These are phyloP conservation scores for Synergus laeviventris DNA, from an alignment of 2,888 invertebrate genomes.

Conservation along the genomic window DNA sequence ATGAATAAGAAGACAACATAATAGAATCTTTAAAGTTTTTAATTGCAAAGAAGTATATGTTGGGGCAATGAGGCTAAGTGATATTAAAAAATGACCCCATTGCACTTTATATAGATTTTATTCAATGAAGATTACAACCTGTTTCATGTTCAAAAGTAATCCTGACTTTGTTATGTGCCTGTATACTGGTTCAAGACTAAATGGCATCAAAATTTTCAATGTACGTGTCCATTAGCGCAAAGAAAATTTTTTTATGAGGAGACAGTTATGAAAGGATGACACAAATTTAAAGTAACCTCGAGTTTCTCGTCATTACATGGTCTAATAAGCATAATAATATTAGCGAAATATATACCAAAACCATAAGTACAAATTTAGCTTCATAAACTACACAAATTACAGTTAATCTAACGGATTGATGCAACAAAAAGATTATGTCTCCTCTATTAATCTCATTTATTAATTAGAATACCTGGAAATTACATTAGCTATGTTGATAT, in stretches of 20 bases:
- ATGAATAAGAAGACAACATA: too few relatives aligned
- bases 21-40: too few relatives aligned
- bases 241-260: neutral
- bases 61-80: neutral
- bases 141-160: too few relatives aligned
- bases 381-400: neutral
- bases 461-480: neutral
- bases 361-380: neutral
- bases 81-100: neutral
- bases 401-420: constrained; percentile 16
- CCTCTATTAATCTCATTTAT: constrained; percentile 8
- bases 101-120: neutral
- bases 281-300: constrained; percentile 13
- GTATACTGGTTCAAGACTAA: too few relatives aligned
- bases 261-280: constrained; percentile 5
- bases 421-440: constrained; percentile 19
- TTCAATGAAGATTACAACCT: neutral
- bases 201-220: too few relatives aligned
- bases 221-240: neutral
- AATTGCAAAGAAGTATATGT: neutral
- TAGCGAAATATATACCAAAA: constrained; percentile 9
- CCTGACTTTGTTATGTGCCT: too few relatives aligned
- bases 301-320: constrained; percentile 16
- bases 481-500: neutral
- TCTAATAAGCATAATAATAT: constrained; percentile 21